Evolutionary conservation across 2,888 invertebrate genomes (phyloP).

Genomic region (Polietes domitor): DNA sequence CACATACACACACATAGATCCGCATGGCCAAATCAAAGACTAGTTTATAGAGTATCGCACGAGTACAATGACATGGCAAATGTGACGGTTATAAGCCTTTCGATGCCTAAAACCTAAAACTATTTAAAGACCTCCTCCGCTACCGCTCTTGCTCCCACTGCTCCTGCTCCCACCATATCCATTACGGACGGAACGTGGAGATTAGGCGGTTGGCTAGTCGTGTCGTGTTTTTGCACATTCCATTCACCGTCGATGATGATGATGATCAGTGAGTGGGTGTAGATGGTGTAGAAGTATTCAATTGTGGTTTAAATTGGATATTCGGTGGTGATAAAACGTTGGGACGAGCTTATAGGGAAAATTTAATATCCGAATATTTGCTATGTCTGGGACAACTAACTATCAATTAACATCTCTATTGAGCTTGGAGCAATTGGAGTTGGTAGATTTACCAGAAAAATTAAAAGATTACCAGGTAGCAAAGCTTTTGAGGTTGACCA

Average conservation of each 20-base stretch:
- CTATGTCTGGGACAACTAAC: conserved; percentile 9
- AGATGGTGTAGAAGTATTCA: conserved; percentile 11
- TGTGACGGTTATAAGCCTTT: conserved; percentile 62
- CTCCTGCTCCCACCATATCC: not conserved
- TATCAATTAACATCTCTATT: conserved; percentile 12
- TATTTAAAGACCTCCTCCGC: conserved; percentile 43
- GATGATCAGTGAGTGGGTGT: not conserved
- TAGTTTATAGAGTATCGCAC: conserved; percentile 66
- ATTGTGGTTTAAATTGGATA: conserved; percentile 26
- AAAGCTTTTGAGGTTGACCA: not conserved
- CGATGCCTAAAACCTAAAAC: conserved; percentile 40
- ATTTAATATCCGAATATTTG: conserved; percentile 25
- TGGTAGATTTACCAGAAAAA: not conserved
- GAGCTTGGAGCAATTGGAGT: not conserved
- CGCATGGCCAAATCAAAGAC: conserved; percentile 47
- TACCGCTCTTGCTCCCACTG: not conserved
- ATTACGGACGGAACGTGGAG: not conserved
- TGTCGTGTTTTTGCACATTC: too few species aligned
- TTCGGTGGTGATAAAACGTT: conserved; percentile 11
- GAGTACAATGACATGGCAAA: conserved; percentile 73
- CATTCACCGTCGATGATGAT: not conserved
- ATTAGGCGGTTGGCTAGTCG: not conserved
- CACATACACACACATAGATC: conserved; percentile 48
- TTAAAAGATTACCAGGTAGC: not conserved
- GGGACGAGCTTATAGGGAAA: conserved; percentile 7